Evolutionary conservation across 2,888 invertebrate genomes (phyloP), one percentile per base, ranked within the genome.

Genomic region (Trichogramma dendrolimi): DNA sequence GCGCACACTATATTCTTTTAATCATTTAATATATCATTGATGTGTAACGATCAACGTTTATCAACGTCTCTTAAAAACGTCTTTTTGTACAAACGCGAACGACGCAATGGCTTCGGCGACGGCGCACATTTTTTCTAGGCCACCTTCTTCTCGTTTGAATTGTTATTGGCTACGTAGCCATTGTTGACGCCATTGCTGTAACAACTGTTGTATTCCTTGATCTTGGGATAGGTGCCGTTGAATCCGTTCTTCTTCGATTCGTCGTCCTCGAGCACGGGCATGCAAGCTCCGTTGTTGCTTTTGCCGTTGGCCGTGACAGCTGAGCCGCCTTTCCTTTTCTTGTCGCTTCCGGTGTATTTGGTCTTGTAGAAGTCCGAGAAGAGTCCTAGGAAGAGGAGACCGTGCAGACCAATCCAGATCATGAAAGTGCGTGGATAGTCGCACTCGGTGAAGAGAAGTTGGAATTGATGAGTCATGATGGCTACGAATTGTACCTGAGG

Each of bases 351-450:
- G 64, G 73, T 83, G 81, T 93, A 93, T 74, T 88, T 89, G 71
- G 87, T 83, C 81, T 92, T 91, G 84, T 96, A 97, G 82, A 96
- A 97, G 81, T 96, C 92, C 47, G 91, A 91, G 85, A 96, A 97
- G 70, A 97, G 86, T 81, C 94, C 89, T 68, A 96, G 85, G 86
- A 97, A 97, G 77, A 96, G 85, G 72, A 96, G 85, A 63, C 96
- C 96, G 81, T 96, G 96, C 71, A 93, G 84, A 52, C 93, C 94
- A 79, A 97, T 96, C 94, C 94, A 96, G 75, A 92, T 86, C 85
- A 93, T 92, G 82, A 94, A 93, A 63, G 87, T 86, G 72, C 89
- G 88, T 6, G 96, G 96, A 81, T 96, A 96, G 78, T 92, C 87
- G 81, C 96, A 96, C 65, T 93, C 92, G 68, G 87, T 87, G 85